A percentile compares a stretch with the other conserved stretches of the same genome.
Conservation (phyloP, 2,888 invertebrate species). For the Eupelmus urozonus region DNA sequence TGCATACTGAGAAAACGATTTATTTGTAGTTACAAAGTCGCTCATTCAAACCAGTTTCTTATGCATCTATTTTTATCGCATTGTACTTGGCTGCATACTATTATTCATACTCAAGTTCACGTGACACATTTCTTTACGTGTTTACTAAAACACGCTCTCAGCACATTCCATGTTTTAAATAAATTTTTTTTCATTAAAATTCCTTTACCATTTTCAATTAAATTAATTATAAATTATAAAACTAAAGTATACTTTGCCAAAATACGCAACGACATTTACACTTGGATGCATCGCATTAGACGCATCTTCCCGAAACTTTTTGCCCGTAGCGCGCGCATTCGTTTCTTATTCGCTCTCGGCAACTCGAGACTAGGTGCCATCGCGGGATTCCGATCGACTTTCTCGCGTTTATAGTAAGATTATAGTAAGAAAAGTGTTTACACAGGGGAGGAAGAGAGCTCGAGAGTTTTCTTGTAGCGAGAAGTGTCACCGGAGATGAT, state of each 20-base stretch:
- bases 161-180: too few species aligned
- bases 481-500: slow-evolving; percentile 57
- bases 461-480: slow-evolving; percentile 50
- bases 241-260: too few species aligned
- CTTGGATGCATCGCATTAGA: neutral
- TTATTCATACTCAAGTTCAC: neutral
- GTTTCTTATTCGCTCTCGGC: slow-evolving; percentile 15
- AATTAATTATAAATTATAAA: too few species aligned
- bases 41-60: slow-evolving; percentile 22
- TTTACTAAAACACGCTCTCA: too few species aligned
- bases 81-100: too few species aligned
- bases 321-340: neutral
- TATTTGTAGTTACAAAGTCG: slow-evolving; percentile 26
- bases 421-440: slow-evolving; percentile 51
- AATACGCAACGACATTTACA: neutral
- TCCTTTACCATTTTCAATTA: too few species aligned
- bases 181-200: too few species aligned
- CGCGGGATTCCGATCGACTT: slow-evolving; percentile 56
- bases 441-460: slow-evolving; percentile 3
- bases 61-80: slow-evolving; percentile 13
- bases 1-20: slow-evolving; percentile 13
- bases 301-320: neutral
- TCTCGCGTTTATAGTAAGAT: slow-evolving; percentile 27
- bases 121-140: neutral
- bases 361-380: slow-evolving; percentile 26